These are phyloP conservation scores for Lepidochrysops patricia DNA, from an alignment of 2,888 invertebrate genomes.

Conservation along the genomic window DNA sequence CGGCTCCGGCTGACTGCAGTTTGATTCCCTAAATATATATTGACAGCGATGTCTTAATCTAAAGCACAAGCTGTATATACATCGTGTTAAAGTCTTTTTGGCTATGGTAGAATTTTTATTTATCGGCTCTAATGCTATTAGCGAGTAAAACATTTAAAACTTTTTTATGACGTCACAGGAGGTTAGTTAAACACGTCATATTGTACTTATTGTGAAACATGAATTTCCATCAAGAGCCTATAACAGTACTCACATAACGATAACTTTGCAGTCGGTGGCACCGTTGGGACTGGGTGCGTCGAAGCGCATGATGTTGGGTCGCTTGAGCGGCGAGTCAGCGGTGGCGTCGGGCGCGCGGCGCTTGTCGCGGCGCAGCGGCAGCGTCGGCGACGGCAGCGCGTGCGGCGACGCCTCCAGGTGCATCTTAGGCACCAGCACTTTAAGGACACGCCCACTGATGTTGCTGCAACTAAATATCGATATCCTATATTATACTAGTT, in stretches of 20 bases:
- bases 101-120: no score
- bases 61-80: background rate
- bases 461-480: no score
- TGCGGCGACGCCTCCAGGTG: conserved; percentile 30
- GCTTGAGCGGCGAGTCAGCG: conserved; percentile 28
- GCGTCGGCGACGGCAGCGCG: background rate
- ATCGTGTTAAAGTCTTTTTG: background rate
- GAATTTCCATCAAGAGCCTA: no score
- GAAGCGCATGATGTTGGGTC: conserved; percentile 29
- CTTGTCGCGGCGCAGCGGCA: conserved; percentile 4
- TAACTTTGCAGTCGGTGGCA: conserved; percentile 47
- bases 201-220: no score
- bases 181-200: no score
- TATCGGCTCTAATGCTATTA: no score
- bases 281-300: conserved; percentile 64
- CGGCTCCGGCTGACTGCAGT: conserved; percentile 14
- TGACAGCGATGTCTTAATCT: background rate
- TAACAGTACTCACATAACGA: conserved; percentile 49
- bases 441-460: conserved; percentile 44
- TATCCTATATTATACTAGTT: no score
- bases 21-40: conserved; percentile 1
- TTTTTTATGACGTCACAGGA: no score
- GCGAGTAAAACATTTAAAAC: no score
- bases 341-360: conserved; percentile 3
- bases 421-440: conserved; percentile 58